Conservation (phyloP, 2,888 invertebrate species). For the Diachrysia chrysitis region DNA sequence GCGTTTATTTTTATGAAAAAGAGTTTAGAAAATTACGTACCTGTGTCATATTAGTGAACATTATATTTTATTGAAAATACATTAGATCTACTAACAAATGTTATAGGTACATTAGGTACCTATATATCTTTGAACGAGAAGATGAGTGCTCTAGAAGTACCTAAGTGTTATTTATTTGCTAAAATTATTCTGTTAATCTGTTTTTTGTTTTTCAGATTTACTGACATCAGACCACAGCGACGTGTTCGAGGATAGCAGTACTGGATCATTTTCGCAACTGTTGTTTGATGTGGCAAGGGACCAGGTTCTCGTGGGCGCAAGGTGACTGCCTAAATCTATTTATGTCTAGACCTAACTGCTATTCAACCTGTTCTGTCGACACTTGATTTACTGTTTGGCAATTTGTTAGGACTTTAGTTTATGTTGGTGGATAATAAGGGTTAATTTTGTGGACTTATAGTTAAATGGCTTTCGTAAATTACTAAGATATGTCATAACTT, state of each 20-base stretch:
- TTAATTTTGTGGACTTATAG: not conserved
- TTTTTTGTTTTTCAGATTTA: slow-evolving; percentile 68
- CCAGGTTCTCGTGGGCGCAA: slow-evolving; percentile 96
- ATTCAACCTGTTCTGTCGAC: slow-evolving; percentile 54
- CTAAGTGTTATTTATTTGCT: too few species aligned
- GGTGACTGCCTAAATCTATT: slow-evolving; percentile 89
- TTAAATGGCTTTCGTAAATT: not conserved
- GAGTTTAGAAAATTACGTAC: too few species aligned
- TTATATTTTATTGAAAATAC: too few species aligned
- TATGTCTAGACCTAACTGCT: slow-evolving; percentile 48
- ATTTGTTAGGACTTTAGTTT: slow-evolving; percentile 21
- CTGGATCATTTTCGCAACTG: slow-evolving; percentile 94
- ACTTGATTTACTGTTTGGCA: slow-evolving; percentile 48
- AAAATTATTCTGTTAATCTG: slow-evolving; percentile 16
- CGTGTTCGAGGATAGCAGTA: slow-evolving; percentile 92
- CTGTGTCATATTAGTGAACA: too few species aligned
- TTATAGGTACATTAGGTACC: too few species aligned
- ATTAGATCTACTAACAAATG: too few species aligned
- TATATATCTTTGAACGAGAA: too few species aligned
- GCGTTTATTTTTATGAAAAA: too few species aligned
- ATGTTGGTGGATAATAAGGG: not conserved
- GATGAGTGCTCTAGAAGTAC: too few species aligned
- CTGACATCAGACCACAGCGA: slow-evolving; percentile 90
- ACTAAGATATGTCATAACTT: not conserved
- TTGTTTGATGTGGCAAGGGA: slow-evolving; percentile 96